Evolutionary conservation across 1,140 invertebrate species (phyloP), one percentile per base, ranked within the genome.

Genomic region (Frieseomelitta varia): DNA sequence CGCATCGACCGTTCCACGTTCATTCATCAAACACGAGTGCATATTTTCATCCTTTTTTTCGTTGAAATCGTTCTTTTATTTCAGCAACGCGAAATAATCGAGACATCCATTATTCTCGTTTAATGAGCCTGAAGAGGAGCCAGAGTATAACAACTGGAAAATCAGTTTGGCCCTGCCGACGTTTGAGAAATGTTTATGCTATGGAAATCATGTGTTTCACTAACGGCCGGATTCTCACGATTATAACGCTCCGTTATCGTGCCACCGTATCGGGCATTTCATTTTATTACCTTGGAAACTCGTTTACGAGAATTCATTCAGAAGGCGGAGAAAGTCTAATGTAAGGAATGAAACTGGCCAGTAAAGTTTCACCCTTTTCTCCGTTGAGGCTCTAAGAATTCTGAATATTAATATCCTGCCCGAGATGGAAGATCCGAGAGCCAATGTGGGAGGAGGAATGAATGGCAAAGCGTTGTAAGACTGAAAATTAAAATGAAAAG

Each of bases 381-480:
- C 34, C 2, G n/a, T 17, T 15, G 12, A n/a, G 24, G 17, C 17
- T n/a, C 74, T 63, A 55, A 39, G 34, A 77, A 47, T 77, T 47
- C 34, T 27, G 56, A 77, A 77, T 77, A 77, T 77, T 77, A 77
- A 77, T 77, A 77, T 77, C 34, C 74, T 51, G 58, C 34, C 56
- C 24, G 58, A 34, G 56, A 77, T 63, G 56, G 34, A 63, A 21
- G 8, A 77, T 77, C 21, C 34, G 17, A 14, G 39, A 24, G 12
- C 10, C 74, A 27, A 53, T 47, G 12, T 17, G 15, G 12, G 10
- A 27, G 8, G 21, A 63, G 15, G 24, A 47, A 61, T 47, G 74
- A 63, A 77, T 63, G 53, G 56, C n/a, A 65, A 77, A 77, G 21
- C n/a, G 74, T 10, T 1, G 24, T 15, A 47, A 15, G 24, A 77